A percentile compares a stretch with the other conserved stretches of the same genome.
Conservation (phyloP, 2,113 vertebrate genomes). For the Natator depressus region DNA sequence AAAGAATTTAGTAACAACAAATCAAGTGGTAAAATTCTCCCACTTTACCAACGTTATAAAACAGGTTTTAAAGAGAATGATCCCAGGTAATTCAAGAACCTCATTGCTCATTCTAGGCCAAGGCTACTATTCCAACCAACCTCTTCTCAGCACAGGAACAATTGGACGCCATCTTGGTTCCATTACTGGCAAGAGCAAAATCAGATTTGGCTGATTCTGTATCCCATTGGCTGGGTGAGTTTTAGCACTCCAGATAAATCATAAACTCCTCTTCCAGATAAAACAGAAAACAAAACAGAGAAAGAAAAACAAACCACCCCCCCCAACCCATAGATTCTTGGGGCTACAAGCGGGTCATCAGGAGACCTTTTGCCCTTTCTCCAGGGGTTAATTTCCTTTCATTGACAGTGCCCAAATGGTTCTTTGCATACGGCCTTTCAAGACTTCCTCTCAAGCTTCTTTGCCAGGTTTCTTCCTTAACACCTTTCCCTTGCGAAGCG, state of each 20-base stretch:
- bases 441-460: not conserved
- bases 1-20: conserved; percentile 43
- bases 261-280: not conserved
- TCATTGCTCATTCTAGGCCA: not conserved
- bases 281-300: not conserved
- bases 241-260: not conserved
- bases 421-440: not conserved
- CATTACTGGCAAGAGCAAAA: not conserved
- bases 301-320: not conserved
- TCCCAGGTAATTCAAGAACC: not conserved
- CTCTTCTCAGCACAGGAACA: not conserved
- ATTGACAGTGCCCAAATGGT: not conserved
- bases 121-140: conserved; percentile 17
- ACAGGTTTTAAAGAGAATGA: conserved; percentile 17
- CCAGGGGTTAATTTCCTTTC: not conserved
- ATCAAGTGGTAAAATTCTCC: not conserved
- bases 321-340: no score
- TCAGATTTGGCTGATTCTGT: not conserved
- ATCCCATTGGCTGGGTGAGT: not conserved
- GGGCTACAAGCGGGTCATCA: not conserved
- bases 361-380: not conserved
- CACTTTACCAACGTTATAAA: not conserved
- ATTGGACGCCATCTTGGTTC: not conserved
- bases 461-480: not conserved
- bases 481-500: not conserved